A percentile compares a stretch with the other conserved stretches of the same genome.
phyloP scores from a whole-genome alignment of 2,888 invertebrate genomes.

The Drosophila silvestris region DNA sequence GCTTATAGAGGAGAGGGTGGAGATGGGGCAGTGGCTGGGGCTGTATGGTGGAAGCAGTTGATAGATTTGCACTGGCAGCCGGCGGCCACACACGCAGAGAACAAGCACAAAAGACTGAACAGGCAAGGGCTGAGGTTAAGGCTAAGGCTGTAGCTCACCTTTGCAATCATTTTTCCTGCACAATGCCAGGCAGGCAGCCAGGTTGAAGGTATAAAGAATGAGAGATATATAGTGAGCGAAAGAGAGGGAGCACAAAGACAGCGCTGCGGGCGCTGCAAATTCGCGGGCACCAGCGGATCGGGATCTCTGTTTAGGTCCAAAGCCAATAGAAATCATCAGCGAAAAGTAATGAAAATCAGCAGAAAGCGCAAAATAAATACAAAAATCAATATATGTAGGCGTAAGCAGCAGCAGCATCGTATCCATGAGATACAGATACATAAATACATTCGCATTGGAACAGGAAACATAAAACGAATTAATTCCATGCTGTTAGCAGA shows the following conservation, averaged over 20 bases:
- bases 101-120: constrained; percentile 29
- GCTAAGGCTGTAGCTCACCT: constrained; percentile 52
- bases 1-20: neutral
- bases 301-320: constrained; percentile 35
- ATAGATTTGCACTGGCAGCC: constrained; percentile 72
- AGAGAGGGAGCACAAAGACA: constrained; percentile 42
- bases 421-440: constrained; percentile 60
- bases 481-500: constrained; percentile 69
- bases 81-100: constrained; percentile 71
- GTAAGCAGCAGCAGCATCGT: constrained; percentile 65
- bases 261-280: constrained; percentile 55
- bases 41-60: constrained; percentile 49
- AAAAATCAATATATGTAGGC: constrained; percentile 80
- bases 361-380: constrained; percentile 73
- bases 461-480: constrained; percentile 81
- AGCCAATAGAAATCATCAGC: constrained; percentile 69
- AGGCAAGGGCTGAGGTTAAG: constrained; percentile 17
- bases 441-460: constrained; percentile 47
- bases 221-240: neutral
- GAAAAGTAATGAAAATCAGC: constrained; percentile 72
- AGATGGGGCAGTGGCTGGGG: neutral
- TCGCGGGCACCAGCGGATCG: constrained; percentile 11
- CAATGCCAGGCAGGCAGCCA: constrained; percentile 18
- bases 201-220: constrained; percentile 27
- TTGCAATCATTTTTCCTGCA: constrained; percentile 76